A percentile compares a stretch with the other conserved stretches of the same genome.
These are phyloP conservation scores for Dipus sagitta DNA, from an alignment of 2,797 vertebrate species.

Conservation along the genomic window DNA sequence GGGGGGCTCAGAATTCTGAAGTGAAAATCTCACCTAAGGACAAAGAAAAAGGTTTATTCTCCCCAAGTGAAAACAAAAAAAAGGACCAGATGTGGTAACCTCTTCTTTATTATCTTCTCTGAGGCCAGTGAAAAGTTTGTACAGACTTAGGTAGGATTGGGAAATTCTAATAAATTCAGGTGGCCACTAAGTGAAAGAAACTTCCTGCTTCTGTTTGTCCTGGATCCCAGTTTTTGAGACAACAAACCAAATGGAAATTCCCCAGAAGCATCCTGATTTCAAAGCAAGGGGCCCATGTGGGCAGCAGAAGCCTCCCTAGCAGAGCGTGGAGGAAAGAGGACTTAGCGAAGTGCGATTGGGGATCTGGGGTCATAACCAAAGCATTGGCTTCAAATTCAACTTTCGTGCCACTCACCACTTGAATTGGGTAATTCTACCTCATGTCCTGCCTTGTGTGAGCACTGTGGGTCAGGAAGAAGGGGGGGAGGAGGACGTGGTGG, in stretches of 20 bases:
- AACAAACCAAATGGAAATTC: constrained; percentile 5
- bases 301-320: neutral
- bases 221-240: constrained; percentile 14
- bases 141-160: neutral
- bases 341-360: neutral
- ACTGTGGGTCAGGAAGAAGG: neutral
- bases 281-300: neutral
- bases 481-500: neutral
- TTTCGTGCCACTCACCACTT: neutral
- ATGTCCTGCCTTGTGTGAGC: neutral
- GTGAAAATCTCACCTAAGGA: neutral
- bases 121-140: neutral
- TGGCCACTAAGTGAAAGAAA: neutral
- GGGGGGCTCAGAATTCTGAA: neutral
- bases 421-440: neutral
- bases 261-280: neutral
- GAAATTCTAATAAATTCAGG: neutral
- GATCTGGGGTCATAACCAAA: neutral
- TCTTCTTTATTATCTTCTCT: neutral
- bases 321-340: neutral
- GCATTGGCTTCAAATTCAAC: neutral
- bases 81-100: neutral
- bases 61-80: neutral
- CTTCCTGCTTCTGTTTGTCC: neutral
- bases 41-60: neutral